Evolutionary conservation across 35 echinoderm and acorn worm species (phyloP), one percentile per base, ranked within the genome.

Genomic region (Hemicentrotus pulcherrimus): DNA sequence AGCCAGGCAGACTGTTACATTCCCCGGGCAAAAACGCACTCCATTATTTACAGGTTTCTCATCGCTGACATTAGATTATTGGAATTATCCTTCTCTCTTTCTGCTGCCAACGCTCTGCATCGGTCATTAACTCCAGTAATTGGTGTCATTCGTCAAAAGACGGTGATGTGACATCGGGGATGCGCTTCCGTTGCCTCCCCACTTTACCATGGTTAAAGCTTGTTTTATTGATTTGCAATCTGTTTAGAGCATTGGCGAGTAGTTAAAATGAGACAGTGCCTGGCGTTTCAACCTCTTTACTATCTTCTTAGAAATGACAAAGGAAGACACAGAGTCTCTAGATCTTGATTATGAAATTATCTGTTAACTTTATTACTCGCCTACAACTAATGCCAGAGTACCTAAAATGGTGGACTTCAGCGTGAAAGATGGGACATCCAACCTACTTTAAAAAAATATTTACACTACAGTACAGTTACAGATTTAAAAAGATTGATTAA

Each of bases 81-180:
- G 46, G 65, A 78, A 78, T 78, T 78, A 78, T 78, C 65, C 65
- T 78, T 78, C 65, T 78, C 46, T 90, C 88, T 90, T 32, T 90
- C 88, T 90, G 88, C 88, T 90, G 24, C 46, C 14, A 32, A 33
- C 24, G 88, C 88, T 78, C 65, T 45, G 88, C 88, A 90, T 90
- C 32, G 88, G 88, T 90, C 88, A 90, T 90, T 90, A 90, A 90
- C 88, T 90, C 88, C 88, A 47, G 88, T 90, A 90, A 90, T 90
- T 90, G 88, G 32, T 90, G 88, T 90, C 88, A 90, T 90, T 90
- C 46, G 46, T 90, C 88, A 90, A 90, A 90, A 78, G 65, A 78
- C 65, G 65, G 19, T 78, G 65, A 78, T 78, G 65, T 78, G 65
- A 78, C 65, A 78, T 78, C 65, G 65, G 65, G 65, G 65, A 78